These are phyloP conservation scores for Belgica antarctica DNA, from an alignment of 2,888 invertebrate genomes.

Conservation along the genomic window DNA sequence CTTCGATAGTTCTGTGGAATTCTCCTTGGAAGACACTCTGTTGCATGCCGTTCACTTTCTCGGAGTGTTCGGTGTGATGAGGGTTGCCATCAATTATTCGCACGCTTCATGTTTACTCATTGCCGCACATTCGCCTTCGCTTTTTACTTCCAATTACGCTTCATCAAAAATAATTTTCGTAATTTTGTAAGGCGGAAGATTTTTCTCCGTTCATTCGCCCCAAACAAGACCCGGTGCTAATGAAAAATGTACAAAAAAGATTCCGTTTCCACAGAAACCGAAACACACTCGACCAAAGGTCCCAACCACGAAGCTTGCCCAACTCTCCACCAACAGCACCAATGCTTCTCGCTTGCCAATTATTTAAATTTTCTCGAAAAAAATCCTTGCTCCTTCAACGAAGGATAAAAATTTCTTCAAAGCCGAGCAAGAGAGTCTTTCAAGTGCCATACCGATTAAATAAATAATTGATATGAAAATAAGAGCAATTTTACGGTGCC, in stretches of 20 bases:
- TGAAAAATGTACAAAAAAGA: neutral
- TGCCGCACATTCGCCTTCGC: no score
- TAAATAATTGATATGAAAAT: constrained; percentile 40
- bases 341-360: neutral
- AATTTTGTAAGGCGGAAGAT: neutral
- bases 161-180: constrained; percentile 2
- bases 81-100: constrained; percentile 30
- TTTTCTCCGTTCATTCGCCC: neutral
- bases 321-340: neutral
- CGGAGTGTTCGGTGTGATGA: neutral
- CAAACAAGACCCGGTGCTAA: neutral
- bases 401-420: neutral
- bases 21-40: neutral
- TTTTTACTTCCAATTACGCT: neutral
- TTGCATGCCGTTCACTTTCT: constrained; percentile 3
- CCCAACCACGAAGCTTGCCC: constrained; percentile 14
- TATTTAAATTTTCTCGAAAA: constrained; percentile 20
- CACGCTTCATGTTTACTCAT: neutral
- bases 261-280: constrained; percentile 30
- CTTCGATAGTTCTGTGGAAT: constrained; percentile 18
- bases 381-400: neutral
- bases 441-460: constrained; percentile 33
- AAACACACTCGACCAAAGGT: constrained; percentile 33
- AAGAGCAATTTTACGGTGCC: no score
- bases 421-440: neutral